Conservation (phyloP, 2,797 vertebrate species). For the Brachyrhaphis roseni region DNA sequence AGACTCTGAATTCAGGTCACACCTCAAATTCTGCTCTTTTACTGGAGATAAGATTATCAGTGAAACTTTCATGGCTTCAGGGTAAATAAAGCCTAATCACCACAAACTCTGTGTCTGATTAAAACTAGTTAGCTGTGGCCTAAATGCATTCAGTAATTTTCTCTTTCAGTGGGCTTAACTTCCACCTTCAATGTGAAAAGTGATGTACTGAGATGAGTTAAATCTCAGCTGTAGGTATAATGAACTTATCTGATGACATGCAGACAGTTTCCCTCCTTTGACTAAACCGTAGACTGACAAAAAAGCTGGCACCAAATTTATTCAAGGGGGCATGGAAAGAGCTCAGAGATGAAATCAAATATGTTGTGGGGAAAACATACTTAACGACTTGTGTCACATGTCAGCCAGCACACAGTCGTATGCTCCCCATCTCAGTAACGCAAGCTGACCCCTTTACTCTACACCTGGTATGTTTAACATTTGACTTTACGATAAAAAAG, state of each 20-base stretch:
- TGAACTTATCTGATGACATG: background rate
- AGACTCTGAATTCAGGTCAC: conserved; percentile 19
- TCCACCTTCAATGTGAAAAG: conserved; percentile 21
- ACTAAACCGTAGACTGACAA: background rate
- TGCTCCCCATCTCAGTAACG: conserved; percentile 47
- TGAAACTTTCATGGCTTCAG: background rate
- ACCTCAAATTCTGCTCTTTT: conserved; percentile 6
- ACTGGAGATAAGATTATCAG: conserved; percentile 8
- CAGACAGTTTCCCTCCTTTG: background rate
- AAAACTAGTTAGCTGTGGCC: background rate
- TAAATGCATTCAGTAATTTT: conserved; percentile 7
- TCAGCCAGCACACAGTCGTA: conserved; percentile 60
- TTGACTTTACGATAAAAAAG: conserved; percentile 21
- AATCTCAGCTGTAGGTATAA: background rate
- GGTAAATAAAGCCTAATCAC: conserved; percentile 19
- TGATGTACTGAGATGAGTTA: background rate
- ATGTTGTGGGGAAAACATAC: conserved; percentile 59
- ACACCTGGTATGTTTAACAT: conserved; percentile 27
- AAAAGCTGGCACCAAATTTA: conserved; percentile 7
- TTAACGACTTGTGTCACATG: conserved; percentile 69
- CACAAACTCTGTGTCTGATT: conserved; percentile 21
- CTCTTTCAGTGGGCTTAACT: conserved; percentile 36
- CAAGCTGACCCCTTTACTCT: conserved; percentile 48
- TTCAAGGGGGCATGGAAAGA: conserved; percentile 5
- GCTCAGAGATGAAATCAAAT: conserved; percentile 59